Conservation (phyloP, 2,113 vertebrate genomes). For the Ctenodactylus gundi region DNA sequence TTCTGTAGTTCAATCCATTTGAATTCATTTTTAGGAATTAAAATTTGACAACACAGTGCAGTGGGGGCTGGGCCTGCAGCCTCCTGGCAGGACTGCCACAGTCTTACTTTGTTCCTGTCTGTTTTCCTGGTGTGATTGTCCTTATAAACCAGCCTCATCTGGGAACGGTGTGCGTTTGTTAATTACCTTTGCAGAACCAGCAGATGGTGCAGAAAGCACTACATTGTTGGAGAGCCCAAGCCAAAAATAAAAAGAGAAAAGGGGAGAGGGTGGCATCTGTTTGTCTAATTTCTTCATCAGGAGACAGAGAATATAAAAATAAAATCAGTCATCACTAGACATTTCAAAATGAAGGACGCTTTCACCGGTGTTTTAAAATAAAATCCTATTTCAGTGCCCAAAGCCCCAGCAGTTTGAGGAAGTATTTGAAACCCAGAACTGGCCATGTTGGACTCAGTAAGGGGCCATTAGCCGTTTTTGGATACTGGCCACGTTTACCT, state of each 20-base stretch:
- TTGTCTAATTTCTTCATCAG: slow-evolving; percentile 84
- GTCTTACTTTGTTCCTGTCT: slow-evolving; percentile 25
- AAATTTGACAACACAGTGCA: background rate
- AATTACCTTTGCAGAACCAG: slow-evolving; percentile 84
- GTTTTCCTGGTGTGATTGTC: slow-evolving; percentile 46
- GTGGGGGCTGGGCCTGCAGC: background rate
- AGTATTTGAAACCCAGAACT: slow-evolving; percentile 19
- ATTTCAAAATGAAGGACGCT: slow-evolving; percentile 67
- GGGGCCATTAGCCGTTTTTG: background rate
- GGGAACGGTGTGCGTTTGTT: slow-evolving; percentile 81
- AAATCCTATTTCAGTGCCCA: slow-evolving; percentile 51
- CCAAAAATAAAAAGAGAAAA: slow-evolving; percentile 53
- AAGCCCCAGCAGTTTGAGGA: background rate
- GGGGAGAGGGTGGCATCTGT: slow-evolving; percentile 82
- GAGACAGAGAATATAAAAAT: slow-evolving; percentile 77
- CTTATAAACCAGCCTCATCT: slow-evolving; percentile 75
- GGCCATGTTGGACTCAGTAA: background rate
- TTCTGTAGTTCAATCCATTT: background rate
- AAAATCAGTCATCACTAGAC: slow-evolving; percentile 75
- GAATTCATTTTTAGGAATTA: slow-evolving; percentile 42
- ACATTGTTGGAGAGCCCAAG: slow-evolving; percentile 76
- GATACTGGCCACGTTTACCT: background rate
- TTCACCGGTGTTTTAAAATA: slow-evolving; percentile 74
- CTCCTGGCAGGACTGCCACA: background rate
- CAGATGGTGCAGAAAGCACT: slow-evolving; percentile 83